A percentile compares a stretch with the other conserved stretches of the same genome.
Conservation (phyloP, 2,797 vertebrate genomes). For the Scyliorhinus canicula region DNA sequence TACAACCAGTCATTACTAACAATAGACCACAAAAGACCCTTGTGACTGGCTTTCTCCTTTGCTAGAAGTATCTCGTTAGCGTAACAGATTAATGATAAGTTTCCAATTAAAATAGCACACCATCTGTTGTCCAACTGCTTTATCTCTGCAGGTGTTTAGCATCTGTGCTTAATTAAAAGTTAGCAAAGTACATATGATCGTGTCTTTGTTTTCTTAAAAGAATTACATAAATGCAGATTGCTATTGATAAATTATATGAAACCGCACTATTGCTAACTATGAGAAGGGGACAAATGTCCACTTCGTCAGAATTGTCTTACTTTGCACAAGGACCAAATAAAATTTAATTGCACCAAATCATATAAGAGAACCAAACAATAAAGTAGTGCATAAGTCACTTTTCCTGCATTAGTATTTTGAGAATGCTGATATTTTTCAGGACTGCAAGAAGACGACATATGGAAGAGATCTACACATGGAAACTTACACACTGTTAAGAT, state of each 20-base stretch:
- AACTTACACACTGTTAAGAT: neutral
- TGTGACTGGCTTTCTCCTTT: neutral
- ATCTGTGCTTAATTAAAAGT: constrained; percentile 2
- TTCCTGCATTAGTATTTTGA: neutral
- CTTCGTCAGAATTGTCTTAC: neutral
- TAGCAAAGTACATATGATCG: neutral
- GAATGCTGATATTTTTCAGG: neutral
- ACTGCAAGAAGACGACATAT: neutral
- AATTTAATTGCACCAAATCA: neutral
- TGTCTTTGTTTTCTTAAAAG: too few species aligned
- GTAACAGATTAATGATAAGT: neutral
- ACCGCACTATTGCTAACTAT: neutral
- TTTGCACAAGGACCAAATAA: neutral
- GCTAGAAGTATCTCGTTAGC: neutral
- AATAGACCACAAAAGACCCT: neutral
- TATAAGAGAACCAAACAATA: neutral
- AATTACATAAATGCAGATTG: neutral
- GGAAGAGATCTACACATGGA: neutral
- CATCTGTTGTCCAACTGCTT: neutral
- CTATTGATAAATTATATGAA: neutral
- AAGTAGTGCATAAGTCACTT: too few species aligned
- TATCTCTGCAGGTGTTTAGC: neutral
- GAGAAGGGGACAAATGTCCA: neutral
- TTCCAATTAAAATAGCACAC: neutral
- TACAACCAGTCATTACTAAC: neutral